Base-by-base conservation (phyloP, 2,113 vertebrate species). In the Litocranius walleri region DNA sequence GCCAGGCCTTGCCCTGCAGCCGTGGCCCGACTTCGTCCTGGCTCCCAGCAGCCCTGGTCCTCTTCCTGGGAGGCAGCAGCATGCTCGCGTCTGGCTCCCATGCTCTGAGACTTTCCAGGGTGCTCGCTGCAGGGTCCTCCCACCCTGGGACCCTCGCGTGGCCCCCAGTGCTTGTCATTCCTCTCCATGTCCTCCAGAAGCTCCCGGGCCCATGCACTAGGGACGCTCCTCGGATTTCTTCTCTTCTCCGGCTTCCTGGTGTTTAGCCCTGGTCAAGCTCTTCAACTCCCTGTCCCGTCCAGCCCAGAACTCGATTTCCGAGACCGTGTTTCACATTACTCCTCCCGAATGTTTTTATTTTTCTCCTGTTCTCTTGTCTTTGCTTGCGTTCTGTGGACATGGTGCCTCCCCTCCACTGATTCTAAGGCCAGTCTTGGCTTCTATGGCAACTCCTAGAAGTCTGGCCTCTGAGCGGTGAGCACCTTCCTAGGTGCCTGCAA, bases 331-430 rank as follows among this genome's bases (percentile, higher is more conserved):
- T 33, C 21, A 52, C 19, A 21, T 7, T 21, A 9, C 30, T 21
- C 36, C 23, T 30, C 23, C 43, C 0, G 4, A 81, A 13, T 0
- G 5, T 4, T 8, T 33, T 14, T 71, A 5, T 6, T 9, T 12
- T 27, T 9, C 8, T 59, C 43, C 80, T 33, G 64, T 13, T 8
- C 45, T 27, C 5, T 8, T 16, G 6, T 25, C 2, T 56, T 7
- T 29, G 64, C 14, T 19, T 12, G 5, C 0, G 11, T 16, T 17
- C 33, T 1, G 0, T 9, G 30, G 45, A 27, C 0, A 2, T 0
- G 13, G 43, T 1, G 2, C 29, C 13, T 50, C 43, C 43, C 6
- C n/a, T 88, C 30, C 17, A 52, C 74, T 19, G 23, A 5, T 0
- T 6, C 4, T 2, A 25, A 48, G 0, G 27, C 23, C 8, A 7